Evolutionary conservation across 2,888 invertebrate species (phyloP), one percentile per base, ranked within the genome.

Genomic region (Plusia festucae): DNA sequence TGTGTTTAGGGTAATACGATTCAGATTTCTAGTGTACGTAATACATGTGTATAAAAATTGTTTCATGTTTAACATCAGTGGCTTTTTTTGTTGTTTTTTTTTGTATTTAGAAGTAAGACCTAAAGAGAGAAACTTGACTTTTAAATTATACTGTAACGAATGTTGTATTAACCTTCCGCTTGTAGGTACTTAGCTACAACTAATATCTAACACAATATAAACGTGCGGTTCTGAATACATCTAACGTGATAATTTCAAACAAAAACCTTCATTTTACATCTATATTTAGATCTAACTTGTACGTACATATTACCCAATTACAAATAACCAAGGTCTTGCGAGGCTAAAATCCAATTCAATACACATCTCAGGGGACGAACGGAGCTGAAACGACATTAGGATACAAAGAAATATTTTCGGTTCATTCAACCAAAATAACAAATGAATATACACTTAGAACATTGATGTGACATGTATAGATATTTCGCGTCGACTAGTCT

Each of bases 351-450:
- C 54, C 54, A 65, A 60, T 73, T 65, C 65, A 65, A 56, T 75
- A 54, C 20, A 54, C 24, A 46, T 68, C 18, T 62, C 46, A 70
- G 61, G 61, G 60, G 59, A 56, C 53, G 40, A 54, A 66, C 59
- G 53, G 40, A 71, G 32, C 40, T 52, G 30, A 58, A 65, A 70
- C 44, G 65, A 18, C 73, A 59, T 76, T 51, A 49, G 15, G 32
- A 61, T 30, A 65, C 53, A 70, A 60, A 49, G 27, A 65, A 18
- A 64, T 65, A 66, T 70, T 24, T 57, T 51, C 24, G 24, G 53
- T 60, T 76, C 46, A 60, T 71, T 76, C 32, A 56, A 20, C 34
- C 44, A 57, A 76, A 62, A 51, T 56, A 30, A 73, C 53, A 59
- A 20, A 32, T 56, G 56, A 56, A 59, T 34, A 61, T 20, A 76